Evolutionary conservation across 2,797 vertebrate species (phyloP).

Genomic region (Platalea minor): DNA sequence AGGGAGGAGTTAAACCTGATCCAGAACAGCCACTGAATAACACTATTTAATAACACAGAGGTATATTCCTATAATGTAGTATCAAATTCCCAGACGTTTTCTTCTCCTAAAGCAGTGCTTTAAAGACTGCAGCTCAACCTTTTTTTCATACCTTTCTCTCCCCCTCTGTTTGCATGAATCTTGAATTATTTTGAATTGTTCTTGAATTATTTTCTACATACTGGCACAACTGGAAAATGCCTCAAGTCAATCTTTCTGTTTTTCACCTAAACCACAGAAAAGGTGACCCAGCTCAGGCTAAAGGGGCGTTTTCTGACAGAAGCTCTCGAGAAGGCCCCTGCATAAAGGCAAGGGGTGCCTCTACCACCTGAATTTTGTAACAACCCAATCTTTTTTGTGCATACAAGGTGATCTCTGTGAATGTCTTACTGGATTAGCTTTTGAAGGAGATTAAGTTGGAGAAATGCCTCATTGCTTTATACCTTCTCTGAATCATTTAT

Average conservation of each 20-base stretch:
- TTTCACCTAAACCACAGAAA: not conserved
- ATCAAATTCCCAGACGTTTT: not conserved
- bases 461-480: not conserved
- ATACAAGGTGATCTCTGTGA: not conserved
- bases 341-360: not conserved
- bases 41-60: not conserved
- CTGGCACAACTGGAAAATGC: not conserved
- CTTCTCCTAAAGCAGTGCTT: not conserved
- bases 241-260: not conserved
- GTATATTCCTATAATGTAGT: not conserved
- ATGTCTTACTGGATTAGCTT: not conserved
- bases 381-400: not conserved
- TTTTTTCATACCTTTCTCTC: not conserved
- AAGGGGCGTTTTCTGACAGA: not conserved
- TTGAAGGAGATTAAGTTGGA: not conserved
- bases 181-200: not conserved
- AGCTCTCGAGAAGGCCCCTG: not conserved
- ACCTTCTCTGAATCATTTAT: not conserved
- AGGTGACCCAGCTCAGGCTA: fast-evolving
- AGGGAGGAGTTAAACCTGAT: not conserved
- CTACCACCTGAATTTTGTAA: not conserved
- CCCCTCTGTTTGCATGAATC: not conserved
- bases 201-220: not conserved
- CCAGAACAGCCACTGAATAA: not conserved
- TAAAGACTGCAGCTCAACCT: not conserved